Conservation (phyloP, 1,140 invertebrate species). For the Calephelis nemesis region DNA sequence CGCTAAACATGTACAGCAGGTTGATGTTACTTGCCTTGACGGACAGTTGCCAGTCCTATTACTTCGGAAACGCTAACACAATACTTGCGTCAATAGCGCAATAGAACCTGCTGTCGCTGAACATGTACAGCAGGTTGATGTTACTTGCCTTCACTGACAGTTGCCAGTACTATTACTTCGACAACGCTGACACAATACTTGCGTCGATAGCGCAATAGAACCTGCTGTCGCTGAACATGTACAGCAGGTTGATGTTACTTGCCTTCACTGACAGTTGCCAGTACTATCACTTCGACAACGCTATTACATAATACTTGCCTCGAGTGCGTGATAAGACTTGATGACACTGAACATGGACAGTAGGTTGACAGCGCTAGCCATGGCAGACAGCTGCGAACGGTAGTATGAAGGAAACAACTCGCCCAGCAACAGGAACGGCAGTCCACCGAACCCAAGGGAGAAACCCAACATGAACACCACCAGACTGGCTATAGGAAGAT, state of each 20-base stretch:
- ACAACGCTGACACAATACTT: constrained; percentile 25
- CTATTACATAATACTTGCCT: constrained; percentile 47
- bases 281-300: no score
- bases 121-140: constrained; percentile 90
- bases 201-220: constrained; percentile 76
- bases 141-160: constrained; percentile 86
- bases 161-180: constrained; percentile 48
- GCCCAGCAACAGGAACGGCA: constrained; percentile 88
- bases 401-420: constrained; percentile 88
- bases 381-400: constrained; percentile 86
- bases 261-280: constrained; percentile 85
- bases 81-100: constrained; percentile 68
- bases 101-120: constrained; percentile 87
- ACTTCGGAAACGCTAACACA: no score
- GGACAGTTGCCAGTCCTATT: constrained; percentile 76
- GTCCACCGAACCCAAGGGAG: constrained; percentile 89
- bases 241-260: constrained; percentile 87
- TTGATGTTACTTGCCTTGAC: constrained; percentile 88
- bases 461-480: constrained; percentile 89
- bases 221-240: constrained; percentile 92
- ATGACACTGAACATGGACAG: constrained; percentile 90
- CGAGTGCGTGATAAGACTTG: constrained; percentile 80
- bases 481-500: constrained; percentile 86
- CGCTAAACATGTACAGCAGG: constrained; percentile 89
- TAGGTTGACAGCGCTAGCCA: constrained; percentile 89